These are phyloP conservation scores for Carassius auratus DNA, from an alignment of 2,113 vertebrate genomes.

Conservation along the genomic window DNA sequence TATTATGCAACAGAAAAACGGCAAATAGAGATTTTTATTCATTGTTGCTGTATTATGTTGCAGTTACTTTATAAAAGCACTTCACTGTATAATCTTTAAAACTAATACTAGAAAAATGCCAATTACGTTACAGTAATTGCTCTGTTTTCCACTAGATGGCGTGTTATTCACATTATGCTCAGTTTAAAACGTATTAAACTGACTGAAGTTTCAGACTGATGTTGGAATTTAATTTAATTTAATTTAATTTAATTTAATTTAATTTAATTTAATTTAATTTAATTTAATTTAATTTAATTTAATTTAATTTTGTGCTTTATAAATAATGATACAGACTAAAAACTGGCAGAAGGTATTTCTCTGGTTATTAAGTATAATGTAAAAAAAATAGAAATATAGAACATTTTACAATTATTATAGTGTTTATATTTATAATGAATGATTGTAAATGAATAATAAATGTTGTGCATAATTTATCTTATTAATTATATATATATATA, in stretches of 20 bases:
- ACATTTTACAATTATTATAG: not conserved
- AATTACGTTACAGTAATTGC: not conserved
- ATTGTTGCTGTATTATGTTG: not conserved
- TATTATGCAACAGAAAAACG: conserved; percentile 33
- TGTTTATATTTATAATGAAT: not conserved
- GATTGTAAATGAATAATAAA: not conserved
- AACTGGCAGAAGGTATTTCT: not conserved
- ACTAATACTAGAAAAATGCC: not conserved
- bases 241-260: not conserved
- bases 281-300: not conserved
- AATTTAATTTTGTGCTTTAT: too few species aligned
- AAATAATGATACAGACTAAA: too few species aligned
- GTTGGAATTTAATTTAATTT: too few species aligned
- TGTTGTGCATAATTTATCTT: not conserved
- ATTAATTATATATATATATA: not conserved
- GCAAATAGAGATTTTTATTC: conserved; percentile 3
- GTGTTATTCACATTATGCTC: not conserved
- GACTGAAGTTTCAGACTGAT: not conserved
- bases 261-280: too few species aligned
- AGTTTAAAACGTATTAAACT: not conserved
- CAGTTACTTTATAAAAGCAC: not conserved
- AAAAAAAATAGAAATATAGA: not conserved
- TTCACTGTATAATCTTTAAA: not conserved
- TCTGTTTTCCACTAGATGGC: conserved; percentile 45
- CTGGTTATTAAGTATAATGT: not conserved